Base-by-base conservation (phyloP, 2,797 vertebrate genomes). In the Betta splendens region DNA sequence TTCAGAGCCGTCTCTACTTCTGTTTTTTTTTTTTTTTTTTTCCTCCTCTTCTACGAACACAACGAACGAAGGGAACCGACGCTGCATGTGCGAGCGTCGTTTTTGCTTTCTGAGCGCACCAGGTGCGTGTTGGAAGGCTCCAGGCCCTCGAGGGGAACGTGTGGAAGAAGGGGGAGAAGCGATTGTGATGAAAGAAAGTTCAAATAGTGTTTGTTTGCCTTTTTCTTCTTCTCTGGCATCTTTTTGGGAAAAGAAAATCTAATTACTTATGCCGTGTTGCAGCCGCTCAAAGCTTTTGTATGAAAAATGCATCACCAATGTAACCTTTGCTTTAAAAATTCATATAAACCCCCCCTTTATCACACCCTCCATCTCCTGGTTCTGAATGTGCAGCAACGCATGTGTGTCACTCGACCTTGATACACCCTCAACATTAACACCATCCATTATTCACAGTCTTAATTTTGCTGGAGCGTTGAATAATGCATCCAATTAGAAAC, bases 401-500 rank as follows among this genome's bases (percentile, higher is more conserved):
- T 86, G 54, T 58, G 37, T 73, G 72, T 84, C 75, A 59, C 48
- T 59, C 64, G 59, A 80, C 78, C 82, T 83, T 83, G 69, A 76
- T 68, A 72, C 71, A 50, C 55, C 56, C 62, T 39, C 39, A 69
- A 82, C 63, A 45, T 84, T 83, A 83, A 81, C 74, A 80, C 66
- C 59, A 80, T 87, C 75, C 81, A 89, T 89, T 89, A 89, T 89
- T 85, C 78, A 86, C 76, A 61, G 68, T 69, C 71, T 75, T 79
- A 78, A 83, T 72, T 70, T 75, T 70, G 60, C 72, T 78, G 65
- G 15, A 69, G 79, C 77, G 70, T 64, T 87, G 84, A 86, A 86
- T 85, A 82, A 86, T 87, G 72, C 70, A 86, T 75, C 71, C 60
- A 61, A 71, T 58, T 64, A 76, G 58, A 71, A 59, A 54, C 48